A percentile compares a stretch with the other conserved stretches of the same genome.
These are phyloP conservation scores for Dolichotis patagonum DNA, from an alignment of 2,113 vertebrate species.

Conservation along the genomic window DNA sequence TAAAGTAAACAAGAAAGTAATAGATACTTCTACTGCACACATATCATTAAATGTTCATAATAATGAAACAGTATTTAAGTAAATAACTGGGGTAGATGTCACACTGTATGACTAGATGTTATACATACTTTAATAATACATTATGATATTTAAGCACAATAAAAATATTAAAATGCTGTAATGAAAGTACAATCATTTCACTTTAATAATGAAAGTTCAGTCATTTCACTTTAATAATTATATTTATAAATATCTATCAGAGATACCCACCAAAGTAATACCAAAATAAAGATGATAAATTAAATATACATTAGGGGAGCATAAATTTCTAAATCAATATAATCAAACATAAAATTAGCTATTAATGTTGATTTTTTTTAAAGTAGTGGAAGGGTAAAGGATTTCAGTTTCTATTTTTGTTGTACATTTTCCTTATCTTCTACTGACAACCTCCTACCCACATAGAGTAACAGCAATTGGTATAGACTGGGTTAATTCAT, in stretches of 20 bases:
- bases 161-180: neutral
- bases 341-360: neutral
- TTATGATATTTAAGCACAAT: neutral
- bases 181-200: neutral
- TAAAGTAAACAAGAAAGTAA: neutral
- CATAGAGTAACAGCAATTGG: neutral
- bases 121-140: neutral
- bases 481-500: neutral
- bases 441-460: neutral
- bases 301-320: neutral
- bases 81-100: neutral
- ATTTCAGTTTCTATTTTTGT: neutral
- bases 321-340: conserved; percentile 3
- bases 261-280: neutral
- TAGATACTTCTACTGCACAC: neutral
- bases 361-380: conserved; percentile 12
- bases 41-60: neutral
- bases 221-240: neutral
- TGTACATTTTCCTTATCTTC: neutral
- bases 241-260: neutral
- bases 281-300: neutral
- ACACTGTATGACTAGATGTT: neutral
- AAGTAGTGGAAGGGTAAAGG: neutral
- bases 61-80: neutral
- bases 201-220: neutral